These are phyloP conservation scores for Clytia hemisphaerica DNA, from an alignment of 30 jellyfish, hydroid and myxozoan genomes.

Conservation along the genomic window DNA sequence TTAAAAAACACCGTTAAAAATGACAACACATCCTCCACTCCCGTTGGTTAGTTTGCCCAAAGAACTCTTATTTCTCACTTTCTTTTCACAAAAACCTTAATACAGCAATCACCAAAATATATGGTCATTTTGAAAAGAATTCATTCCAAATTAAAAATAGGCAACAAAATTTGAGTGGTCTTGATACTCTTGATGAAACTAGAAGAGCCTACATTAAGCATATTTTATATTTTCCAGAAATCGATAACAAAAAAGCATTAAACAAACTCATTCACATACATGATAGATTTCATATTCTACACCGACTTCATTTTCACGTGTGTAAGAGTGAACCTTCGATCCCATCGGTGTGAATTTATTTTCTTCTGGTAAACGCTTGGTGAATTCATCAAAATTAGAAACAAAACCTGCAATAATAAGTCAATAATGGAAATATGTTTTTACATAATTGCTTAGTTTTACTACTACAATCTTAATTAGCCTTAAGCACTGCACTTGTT, in stretches of 20 bases:
- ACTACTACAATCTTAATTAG: no score
- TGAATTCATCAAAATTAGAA: conserved; percentile 74
- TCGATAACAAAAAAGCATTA: background rate
- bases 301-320: conserved; percentile 43
- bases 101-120: no score
- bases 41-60: no score
- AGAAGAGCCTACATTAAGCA: background rate
- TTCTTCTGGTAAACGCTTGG: conserved; percentile 68
- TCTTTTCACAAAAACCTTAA: no score
- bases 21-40: no score
- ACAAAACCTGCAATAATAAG: conserved; percentile 49
- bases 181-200: background rate
- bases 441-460: no score
- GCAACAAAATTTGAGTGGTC: no score
- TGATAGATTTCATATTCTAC: conserved; percentile 72
- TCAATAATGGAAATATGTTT: background rate
- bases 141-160: no score
- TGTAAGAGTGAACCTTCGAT: conserved; percentile 60
- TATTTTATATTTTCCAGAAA: background rate
- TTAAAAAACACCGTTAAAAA: no score
- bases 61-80: no score
- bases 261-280: conserved; percentile 20
- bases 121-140: no score
- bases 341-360: conserved; percentile 85
- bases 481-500: no score